Base-by-base conservation (phyloP, 2,113 vertebrate species). In the Peromyscus leucopus region DNA sequence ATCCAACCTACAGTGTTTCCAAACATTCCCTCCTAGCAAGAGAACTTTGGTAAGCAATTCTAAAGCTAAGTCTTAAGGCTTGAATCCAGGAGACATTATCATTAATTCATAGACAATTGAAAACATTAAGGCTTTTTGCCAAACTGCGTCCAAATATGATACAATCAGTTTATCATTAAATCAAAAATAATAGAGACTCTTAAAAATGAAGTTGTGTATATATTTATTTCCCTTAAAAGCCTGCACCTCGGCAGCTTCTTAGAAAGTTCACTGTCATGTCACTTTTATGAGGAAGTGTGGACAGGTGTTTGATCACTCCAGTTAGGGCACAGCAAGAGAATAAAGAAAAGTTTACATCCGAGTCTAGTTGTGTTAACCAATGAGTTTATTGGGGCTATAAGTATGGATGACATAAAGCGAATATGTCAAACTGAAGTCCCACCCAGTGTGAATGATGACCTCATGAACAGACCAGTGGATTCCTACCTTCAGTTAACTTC, bases 131-230 rank as follows among this genome's bases (percentile, higher is more conserved):
- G 11, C 78, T 86, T 93, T 84, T 83, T 83, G 42, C 13, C 74
- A 93, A 83, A 74, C 88, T 59, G 2, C 42, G 16, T 71, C 85
- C n/a, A 46, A 85, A 71, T 83, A 96, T 67, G 19, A 94, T 26
- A 8, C 36, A 33, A 19, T 8, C 65, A 76, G 46, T 31, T 90
- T 63, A 86, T 19, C 33, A 72, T 91, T 82, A 74, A 89, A 71
- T 8, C 19, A 86, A 82, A 76, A 36, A 74, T n/a, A 57, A 79
- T 15, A 79, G 11, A 88, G 84, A 48, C 1, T 65, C 57, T 74
- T 33, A 57, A 93, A 97, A 84, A 57, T 78, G 7, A 89, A 96
- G 87, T 48, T 87, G 1, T 42, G 69, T 69, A 26, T 69, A 78
- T 78, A 13, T 16, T 16, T 74, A 78, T 92, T 67, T 95, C 63